phyloP scores from a whole-genome alignment of 2,888 invertebrate genomes.

The Malacosoma neustria region DNA sequence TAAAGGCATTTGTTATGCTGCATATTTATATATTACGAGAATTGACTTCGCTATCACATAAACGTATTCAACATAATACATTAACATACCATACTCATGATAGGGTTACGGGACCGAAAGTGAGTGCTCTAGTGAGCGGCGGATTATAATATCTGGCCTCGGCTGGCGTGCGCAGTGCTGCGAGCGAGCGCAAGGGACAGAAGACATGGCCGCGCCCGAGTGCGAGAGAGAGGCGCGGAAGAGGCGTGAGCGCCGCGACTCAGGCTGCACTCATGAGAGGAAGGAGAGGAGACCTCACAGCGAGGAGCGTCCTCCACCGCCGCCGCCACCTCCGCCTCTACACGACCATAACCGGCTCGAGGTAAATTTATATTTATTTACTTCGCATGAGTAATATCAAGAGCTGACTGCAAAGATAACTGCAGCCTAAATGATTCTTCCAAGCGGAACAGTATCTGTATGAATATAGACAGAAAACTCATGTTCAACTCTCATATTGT shows the following conservation, averaged over 20 bases:
- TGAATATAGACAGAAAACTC: too few relatives aligned
- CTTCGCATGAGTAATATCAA: too few relatives aligned
- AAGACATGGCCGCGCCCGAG: constrained; percentile 70
- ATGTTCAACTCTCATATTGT: too few relatives aligned
- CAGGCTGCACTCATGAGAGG: constrained; percentile 66
- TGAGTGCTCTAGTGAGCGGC: constrained; percentile 63
- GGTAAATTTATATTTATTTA: too few relatives aligned
- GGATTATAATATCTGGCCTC: constrained; percentile 61
- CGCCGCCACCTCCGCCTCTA: constrained; percentile 58
- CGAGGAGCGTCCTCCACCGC: constrained; percentile 59
- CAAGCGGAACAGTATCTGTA: too few relatives aligned
- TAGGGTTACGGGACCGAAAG: constrained; percentile 68
- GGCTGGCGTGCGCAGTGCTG: constrained; percentile 71
- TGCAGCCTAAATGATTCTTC: too few relatives aligned
- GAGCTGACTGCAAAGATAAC: too few relatives aligned
- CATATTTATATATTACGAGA: too few relatives aligned
- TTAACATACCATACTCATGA: constrained; percentile 39
- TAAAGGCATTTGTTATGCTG: too few relatives aligned
- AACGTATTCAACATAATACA: constrained; percentile 24
- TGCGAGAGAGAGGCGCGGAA: constrained; percentile 76
- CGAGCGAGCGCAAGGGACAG: constrained; percentile 54
- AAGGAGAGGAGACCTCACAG: constrained; percentile 64
- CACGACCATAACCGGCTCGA: constrained; percentile 63
- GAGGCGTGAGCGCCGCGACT: constrained; percentile 77
- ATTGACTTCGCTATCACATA: too few relatives aligned